Conservation (phyloP, 2,888 invertebrate genomes). For the Tanypteryx hageni region DNA sequence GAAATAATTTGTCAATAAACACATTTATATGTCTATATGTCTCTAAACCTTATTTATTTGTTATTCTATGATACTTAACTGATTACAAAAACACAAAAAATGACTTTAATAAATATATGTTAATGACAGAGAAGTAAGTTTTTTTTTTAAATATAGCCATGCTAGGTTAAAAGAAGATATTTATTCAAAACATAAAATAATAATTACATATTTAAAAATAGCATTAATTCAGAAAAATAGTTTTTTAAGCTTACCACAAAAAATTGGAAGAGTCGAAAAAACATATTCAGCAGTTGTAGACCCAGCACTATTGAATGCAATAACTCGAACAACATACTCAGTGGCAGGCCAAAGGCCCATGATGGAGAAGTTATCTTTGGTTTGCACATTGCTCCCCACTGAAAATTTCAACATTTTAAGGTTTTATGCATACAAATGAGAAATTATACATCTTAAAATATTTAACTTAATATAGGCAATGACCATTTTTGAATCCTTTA, state of each 20-base stretch:
- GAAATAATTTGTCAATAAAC: too few relatives aligned
- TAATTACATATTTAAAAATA: too few relatives aligned
- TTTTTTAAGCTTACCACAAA: slow-evolving; percentile 68
- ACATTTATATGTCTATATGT: too few relatives aligned
- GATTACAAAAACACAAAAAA: too few relatives aligned
- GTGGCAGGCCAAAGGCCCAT: slow-evolving; percentile 72
- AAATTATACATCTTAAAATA: not conserved
- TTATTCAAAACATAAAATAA: too few relatives aligned
- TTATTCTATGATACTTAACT: too few relatives aligned
- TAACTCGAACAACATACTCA: slow-evolving; percentile 72
- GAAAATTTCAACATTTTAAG: slow-evolving; percentile 66
- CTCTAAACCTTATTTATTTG: too few relatives aligned
- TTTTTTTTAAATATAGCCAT: too few relatives aligned
- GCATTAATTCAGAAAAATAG: not conserved
- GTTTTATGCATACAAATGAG: not conserved
- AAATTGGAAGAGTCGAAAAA: slow-evolving; percentile 68
- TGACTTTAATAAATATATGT: too few relatives aligned
- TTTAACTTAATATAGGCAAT: not conserved
- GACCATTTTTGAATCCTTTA: not conserved
- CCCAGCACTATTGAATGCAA: slow-evolving; percentile 72
- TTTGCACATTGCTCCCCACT: slow-evolving; percentile 70
- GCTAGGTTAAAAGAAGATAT: too few relatives aligned
- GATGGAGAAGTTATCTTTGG: slow-evolving; percentile 70
- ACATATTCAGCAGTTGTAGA: slow-evolving; percentile 71
- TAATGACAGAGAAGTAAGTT: too few relatives aligned